Evolutionary conservation across 2,113 vertebrate genomes (phyloP), one percentile per base, ranked within the genome.

Genomic region (Penelope pileata): DNA sequence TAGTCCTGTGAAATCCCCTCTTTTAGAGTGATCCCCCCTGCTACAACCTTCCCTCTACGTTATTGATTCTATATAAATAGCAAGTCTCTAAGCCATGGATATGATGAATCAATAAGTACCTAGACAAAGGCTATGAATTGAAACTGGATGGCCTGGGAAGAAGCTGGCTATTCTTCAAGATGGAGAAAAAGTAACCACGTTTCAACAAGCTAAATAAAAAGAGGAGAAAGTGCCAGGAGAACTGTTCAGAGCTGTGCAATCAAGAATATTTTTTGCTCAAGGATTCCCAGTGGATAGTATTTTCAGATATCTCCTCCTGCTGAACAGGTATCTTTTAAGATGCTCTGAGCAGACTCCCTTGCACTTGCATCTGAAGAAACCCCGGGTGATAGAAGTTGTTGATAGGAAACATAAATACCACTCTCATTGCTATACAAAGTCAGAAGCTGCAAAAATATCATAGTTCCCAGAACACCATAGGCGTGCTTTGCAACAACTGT

Each of bases 61-160:
- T 95, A 95, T 75, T 91, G 91, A 96, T 92, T 93, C 85, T 63
- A 91, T 76, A 93, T 88, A 94, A 96, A 95, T 63, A 96, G 79
- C 47, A 77, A 96, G 81, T 91, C 59, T 78, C 83, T 89, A 93
- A 96, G 80, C 38, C 80, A 83, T 34, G 72, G 70, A 70, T 69
- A 90, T 93, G 91, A 94, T 96, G 88, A 94, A 96, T 96, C 97
- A 94, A 92, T 95, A 94, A 93, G 76, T 56, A 95, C 48, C 67
- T 86, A 94, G 90, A 96, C 50, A 88, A 50, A 86, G 62, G 50
- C 74, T 86, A 83, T 91, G 93, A 94, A 79, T 12, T 89, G 95
- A 95, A 87, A 76, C 63, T 51, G 76, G 75, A 88, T 91, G 84
- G 59, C 45, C 79, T 85, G 70, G 50, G 59, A 95, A 83, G 79